Evolutionary conservation across 2,888 invertebrate genomes (phyloP).

Genomic region (Drosophila histrio): DNA sequence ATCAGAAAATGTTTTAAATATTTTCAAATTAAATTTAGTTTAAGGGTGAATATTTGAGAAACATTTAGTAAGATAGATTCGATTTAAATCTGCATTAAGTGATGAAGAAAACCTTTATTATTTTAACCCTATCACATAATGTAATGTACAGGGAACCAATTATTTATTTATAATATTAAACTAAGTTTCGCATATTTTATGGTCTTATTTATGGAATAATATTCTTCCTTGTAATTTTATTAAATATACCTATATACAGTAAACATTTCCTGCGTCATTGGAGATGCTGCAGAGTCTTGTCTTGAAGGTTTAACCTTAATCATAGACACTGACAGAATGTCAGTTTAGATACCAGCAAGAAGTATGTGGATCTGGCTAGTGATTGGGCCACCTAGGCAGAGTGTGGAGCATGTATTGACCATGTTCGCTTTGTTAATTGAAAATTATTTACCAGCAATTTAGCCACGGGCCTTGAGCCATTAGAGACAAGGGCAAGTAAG

Average conservation of each 20-base stretch:
- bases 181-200: not conserved
- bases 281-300: not conserved
- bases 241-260: not conserved
- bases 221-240: not conserved
- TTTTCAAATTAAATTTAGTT: too few relatives aligned
- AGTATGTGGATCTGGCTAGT: not conserved
- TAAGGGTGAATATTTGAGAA: too few relatives aligned
- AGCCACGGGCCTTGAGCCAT: conserved; percentile 8
- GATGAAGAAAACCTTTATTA: too few relatives aligned
- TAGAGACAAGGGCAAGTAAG: conserved; percentile 2
- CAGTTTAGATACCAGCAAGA: not conserved
- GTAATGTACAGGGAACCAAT: too few relatives aligned
- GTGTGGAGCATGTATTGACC: not conserved
- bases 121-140: too few relatives aligned
- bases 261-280: not conserved
- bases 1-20: too few relatives aligned
- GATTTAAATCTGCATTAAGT: too few relatives aligned
- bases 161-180: too few relatives aligned
- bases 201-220: not conserved
- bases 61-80: too few relatives aligned
- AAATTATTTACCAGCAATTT: conserved; percentile 63
- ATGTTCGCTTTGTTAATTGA: conserved; percentile 61
- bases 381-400: conserved; percentile 19
- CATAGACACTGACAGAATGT: not conserved
- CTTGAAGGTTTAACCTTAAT: not conserved